Conservation (phyloP, 92 coral and sea anemone genomes). For the Anthopleura xanthogrammica region DNA sequence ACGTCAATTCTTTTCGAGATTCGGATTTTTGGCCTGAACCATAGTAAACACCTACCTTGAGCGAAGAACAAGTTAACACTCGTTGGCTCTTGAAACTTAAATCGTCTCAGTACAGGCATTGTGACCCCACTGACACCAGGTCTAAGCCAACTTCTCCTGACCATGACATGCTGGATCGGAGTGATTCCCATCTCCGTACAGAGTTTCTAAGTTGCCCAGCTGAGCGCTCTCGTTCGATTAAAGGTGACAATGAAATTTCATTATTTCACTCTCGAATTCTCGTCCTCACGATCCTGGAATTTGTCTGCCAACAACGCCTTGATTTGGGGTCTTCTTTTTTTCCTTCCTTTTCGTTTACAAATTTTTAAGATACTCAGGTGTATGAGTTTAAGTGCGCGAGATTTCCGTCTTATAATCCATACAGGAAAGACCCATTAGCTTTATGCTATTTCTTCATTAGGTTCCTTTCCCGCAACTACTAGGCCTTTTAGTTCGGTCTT, state of each 20-base stretch:
- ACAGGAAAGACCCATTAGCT: slow-evolving; percentile 4
- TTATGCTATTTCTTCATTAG: slow-evolving; percentile 1
- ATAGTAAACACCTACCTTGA: background rate
- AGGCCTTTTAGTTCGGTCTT: slow-evolving; percentile 1
- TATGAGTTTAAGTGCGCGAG: background rate
- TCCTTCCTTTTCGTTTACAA: background rate
- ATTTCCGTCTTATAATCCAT: slow-evolving; percentile 3
- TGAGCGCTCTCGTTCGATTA: slow-evolving; percentile 7
- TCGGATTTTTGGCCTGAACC: background rate
- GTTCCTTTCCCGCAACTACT: background rate
- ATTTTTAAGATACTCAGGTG: background rate
- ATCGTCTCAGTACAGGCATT: background rate
- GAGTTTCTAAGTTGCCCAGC: slow-evolving; percentile 33
- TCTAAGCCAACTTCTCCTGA: slow-evolving; percentile 5
- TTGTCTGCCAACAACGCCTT: background rate
- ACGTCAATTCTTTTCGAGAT: background rate
- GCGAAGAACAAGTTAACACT: background rate
- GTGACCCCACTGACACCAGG: slow-evolving; percentile 2
- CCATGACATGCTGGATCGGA: slow-evolving; percentile 4
- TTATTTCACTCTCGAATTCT: background rate
- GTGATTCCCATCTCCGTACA: slow-evolving; percentile 23
- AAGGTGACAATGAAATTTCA: background rate
- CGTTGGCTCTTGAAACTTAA: background rate
- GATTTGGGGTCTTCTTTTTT: background rate
- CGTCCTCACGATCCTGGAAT: background rate